Evolutionary conservation across 1,140 invertebrate species (phyloP).

Genomic region (Ctenoplectra terminalis): DNA sequence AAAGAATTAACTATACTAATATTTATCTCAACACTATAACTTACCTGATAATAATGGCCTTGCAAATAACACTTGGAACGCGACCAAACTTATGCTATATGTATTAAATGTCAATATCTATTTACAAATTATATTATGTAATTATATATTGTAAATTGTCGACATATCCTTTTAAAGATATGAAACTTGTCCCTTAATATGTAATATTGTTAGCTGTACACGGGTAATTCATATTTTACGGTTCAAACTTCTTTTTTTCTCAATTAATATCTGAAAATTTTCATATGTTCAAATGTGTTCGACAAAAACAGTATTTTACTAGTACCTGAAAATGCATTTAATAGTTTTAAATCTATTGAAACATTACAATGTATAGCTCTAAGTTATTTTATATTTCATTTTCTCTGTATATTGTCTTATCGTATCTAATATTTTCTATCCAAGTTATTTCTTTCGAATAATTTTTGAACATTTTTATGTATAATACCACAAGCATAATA

Average conservation of each 20-base stretch:
- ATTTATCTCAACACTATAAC: slow-evolving; percentile 9
- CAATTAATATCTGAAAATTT: not conserved
- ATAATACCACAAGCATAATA: slow-evolving; percentile 20
- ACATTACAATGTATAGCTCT: not conserved
- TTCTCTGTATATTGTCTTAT: not conserved
- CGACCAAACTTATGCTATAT: slow-evolving; percentile 31
- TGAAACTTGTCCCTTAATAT: too few relatives aligned
- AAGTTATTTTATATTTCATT: not conserved
- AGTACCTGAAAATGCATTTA: slow-evolving; percentile 34
- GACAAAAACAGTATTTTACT: slow-evolving; percentile 14
- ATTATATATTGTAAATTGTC: slow-evolving; percentile 1
- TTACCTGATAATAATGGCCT: slow-evolving; percentile 50
- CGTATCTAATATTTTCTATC: not conserved
- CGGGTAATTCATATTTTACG: not conserved
- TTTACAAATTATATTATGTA: slow-evolving; percentile 17
- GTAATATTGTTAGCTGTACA: not conserved
- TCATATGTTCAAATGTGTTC: slow-evolving; percentile 10
- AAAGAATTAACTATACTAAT: slow-evolving; percentile 3
- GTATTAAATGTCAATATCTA: slow-evolving; percentile 27
- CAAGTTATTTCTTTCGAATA: not conserved
- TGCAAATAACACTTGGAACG: slow-evolving; percentile 34
- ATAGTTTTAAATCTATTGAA: not conserved
- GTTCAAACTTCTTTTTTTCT: too few relatives aligned
- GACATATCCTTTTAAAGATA: slow-evolving; percentile 27
- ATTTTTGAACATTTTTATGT: not conserved